These are phyloP conservation scores for Uropsilus gracilis DNA, from an alignment of 2,113 vertebrate genomes.

Conservation along the genomic window DNA sequence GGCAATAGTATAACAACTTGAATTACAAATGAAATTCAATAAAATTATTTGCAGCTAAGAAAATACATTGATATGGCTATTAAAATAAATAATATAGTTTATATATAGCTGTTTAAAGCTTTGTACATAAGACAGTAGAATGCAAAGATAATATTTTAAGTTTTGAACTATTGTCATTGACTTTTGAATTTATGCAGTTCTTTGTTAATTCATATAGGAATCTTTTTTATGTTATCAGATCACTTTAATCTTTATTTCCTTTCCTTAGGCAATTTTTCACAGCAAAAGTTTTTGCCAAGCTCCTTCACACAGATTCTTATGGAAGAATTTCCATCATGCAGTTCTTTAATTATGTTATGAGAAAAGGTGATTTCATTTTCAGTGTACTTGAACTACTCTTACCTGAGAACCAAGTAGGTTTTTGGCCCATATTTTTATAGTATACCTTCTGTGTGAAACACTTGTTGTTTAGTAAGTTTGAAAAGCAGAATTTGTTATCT, in stretches of 20 bases:
- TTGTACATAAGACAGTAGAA: conserved; percentile 1
- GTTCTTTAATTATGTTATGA: conserved; percentile 99
- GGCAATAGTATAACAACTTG: not conserved
- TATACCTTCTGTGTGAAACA: conserved; percentile 7
- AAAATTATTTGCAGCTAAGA: conserved; percentile 9
- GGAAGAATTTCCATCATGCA: conserved; percentile 99
- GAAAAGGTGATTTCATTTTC: conserved; percentile 91
- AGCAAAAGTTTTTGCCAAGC: conserved; percentile 96
- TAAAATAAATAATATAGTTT: conserved; percentile 52
- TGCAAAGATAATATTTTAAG: conserved; percentile 45
- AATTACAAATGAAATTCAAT: conserved; percentile 38
- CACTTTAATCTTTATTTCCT: conserved; percentile 66
- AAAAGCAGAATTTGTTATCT: conserved; percentile 6
- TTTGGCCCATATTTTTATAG: conserved; percentile 1
- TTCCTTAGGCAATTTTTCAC: conserved; percentile 95
- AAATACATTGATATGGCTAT: conserved; percentile 36
- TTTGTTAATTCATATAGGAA: conserved; percentile 33
- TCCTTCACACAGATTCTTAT: conserved; percentile 95
- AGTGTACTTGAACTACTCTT: not conserved
- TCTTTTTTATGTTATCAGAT: conserved; percentile 41
- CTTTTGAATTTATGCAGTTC: conserved; percentile 36
- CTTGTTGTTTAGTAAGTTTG: not conserved
- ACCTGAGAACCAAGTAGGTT: not conserved
- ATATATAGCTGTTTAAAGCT: not conserved
- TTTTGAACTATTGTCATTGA: conserved; percentile 59